phyloP scores from a whole-genome alignment of 2,797 vertebrate genomes.

The Pogonophryne albipinna region DNA sequence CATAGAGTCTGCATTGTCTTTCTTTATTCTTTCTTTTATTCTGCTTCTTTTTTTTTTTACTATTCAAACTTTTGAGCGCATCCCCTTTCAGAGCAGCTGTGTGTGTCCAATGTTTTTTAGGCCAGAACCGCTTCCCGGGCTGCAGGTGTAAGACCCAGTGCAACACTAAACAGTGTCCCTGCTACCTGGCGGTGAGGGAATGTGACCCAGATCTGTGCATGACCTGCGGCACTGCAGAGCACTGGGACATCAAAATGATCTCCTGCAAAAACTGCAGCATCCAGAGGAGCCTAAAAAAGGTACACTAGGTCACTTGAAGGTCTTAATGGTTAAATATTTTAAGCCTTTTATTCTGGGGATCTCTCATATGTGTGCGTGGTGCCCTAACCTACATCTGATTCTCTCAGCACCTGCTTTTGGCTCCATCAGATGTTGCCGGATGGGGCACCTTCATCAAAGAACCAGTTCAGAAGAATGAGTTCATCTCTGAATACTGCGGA shows the following conservation, averaged over 20 bases:
- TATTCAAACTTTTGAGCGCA: background rate
- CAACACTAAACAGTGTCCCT: conserved; percentile 98
- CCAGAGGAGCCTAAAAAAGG: conserved; percentile 97
- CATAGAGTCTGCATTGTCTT: background rate
- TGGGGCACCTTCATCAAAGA: conserved; percentile 99
- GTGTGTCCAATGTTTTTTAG: conserved; percentile 71
- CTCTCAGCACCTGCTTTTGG: conserved; percentile 92
- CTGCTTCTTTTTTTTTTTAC: conserved; percentile 7
- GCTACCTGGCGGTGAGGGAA: conserved; percentile 96
- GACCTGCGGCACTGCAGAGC: conserved; percentile 94
- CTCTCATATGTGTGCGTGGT: background rate
- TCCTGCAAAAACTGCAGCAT: conserved; percentile 99
- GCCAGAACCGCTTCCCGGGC: conserved; percentile 97
- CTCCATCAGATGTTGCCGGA: conserved; percentile 96
- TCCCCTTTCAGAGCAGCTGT: conserved; percentile 10
- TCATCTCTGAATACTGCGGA: conserved; percentile 98
- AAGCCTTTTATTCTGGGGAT: background rate
- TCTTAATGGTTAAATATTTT: background rate
- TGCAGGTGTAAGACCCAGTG: conserved; percentile 99
- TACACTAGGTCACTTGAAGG: conserved; percentile 50
- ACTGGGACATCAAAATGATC: conserved; percentile 96
- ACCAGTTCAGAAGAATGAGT: conserved; percentile 97
- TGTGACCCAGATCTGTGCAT: conserved; percentile 98
- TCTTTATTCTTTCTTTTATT: background rate
- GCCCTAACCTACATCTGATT: conserved; percentile 28